Base-by-base conservation (phyloP, 2,797 vertebrate genomes). In the Sphaeramia orbicularis region DNA sequence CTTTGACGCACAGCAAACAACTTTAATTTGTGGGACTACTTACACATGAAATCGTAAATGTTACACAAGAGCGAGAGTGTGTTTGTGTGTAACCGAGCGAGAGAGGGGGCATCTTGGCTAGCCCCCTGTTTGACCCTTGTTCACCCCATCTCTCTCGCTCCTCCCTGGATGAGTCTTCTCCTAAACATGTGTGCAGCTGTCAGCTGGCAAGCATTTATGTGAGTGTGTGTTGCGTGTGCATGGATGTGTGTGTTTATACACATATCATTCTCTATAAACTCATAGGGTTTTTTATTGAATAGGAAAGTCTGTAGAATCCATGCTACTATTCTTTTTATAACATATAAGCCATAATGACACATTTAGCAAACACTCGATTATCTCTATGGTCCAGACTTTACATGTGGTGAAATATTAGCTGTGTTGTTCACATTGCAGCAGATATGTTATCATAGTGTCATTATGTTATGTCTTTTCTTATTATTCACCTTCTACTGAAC, bases 171-270 rank as follows among this genome's bases (percentile, higher is more conserved):
- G 81, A 85, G 80, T 82, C 78, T 65, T 83, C 74, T 73, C 71
- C 73, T 77, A 84, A 86, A 90, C 78, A 87, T 90, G 83, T 85
- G 69, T 84, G 84, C 88, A 91, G 90, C 87, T 91, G 88, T 91
- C 86, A 89, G 81, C 78, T 87, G 78, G 72, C 81, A 83, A 83
- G 65, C 76, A 65, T 84, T 78, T 87, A 65, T 60, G 44, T 36
- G 53, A 42, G 52, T 71, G 61, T 72, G 66, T 78, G 74, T 78
- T 42, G 53, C 68, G 52, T 72, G 51, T 60, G 65, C 24, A 19
- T 57, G 65, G 51, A 10, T 64, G 43, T 50, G 71, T 71, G 67
- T 52, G 8, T 51, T 71, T 83, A 32, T 50, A 54, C 24, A 24
- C 35, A 62, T 53, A 55, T 67, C 18, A 11, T 68, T 76, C 24